Conservation (phyloP, 2,888 invertebrate species). For the Drosophila lutescens region DNA sequence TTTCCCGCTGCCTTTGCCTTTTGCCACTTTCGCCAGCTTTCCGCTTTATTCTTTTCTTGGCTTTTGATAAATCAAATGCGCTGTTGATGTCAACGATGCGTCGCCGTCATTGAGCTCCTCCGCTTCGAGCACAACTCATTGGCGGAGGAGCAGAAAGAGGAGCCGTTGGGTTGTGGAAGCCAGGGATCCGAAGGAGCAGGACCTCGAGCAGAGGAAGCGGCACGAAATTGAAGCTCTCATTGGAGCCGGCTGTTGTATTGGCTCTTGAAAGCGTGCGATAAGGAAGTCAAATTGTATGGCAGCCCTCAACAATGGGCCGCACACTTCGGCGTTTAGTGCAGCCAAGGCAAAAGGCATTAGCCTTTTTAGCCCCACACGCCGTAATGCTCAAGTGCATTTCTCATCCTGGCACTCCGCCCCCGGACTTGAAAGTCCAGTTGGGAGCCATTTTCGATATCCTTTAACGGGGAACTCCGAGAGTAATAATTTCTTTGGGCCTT, state of each 20-base stretch:
- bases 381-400: conserved; percentile 64
- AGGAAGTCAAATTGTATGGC: conserved; percentile 73
- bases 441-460: neutral
- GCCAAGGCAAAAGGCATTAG: conserved; percentile 15
- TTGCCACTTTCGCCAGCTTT: conserved; percentile 53
- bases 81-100: conserved; percentile 57
- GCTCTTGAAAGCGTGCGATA: conserved; percentile 62
- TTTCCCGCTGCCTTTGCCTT: conserved; percentile 38
- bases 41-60: conserved; percentile 50
- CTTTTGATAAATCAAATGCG: conserved; percentile 68
- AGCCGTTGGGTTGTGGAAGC: conserved; percentile 12
- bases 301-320: conserved; percentile 65
- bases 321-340: conserved; percentile 63
- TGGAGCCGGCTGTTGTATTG: conserved; percentile 49
- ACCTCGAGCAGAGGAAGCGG: conserved; percentile 23
- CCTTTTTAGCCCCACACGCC: conserved; percentile 1
- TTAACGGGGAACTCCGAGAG: too few species aligned
- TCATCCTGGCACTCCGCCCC: conserved; percentile 5
- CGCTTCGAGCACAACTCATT: conserved; percentile 69
- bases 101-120: conserved; percentile 51
- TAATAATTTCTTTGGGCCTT: too few species aligned
- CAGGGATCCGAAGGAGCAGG: conserved; percentile 4
- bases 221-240: conserved; percentile 70
- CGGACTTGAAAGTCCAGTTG: conserved; percentile 1
- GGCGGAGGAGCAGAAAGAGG: conserved; percentile 35